Conservation (phyloP, 2,797 vertebrate species). For the Paramormyrops hopkinsi region DNA sequence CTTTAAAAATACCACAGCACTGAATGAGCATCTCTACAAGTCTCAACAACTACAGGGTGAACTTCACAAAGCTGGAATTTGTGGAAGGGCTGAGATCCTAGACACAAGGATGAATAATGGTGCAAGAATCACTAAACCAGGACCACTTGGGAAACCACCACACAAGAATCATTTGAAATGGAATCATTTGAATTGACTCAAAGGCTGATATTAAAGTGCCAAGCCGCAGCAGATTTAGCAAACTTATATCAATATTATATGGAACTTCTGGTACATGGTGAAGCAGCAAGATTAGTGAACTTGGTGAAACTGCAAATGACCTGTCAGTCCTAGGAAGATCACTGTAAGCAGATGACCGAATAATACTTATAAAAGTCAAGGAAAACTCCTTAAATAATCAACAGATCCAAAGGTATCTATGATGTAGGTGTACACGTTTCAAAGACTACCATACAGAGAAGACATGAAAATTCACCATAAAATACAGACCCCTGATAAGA, state of each 20-base stretch:
- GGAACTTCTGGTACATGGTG: conserved; percentile 2
- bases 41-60: background rate
- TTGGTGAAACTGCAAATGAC: background rate
- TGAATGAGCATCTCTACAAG: background rate
- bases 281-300: background rate
- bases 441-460: conserved; percentile 10
- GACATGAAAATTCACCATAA: background rate
- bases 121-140: background rate
- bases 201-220: background rate
- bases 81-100: background rate
- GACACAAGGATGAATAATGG: background rate
- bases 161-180: background rate
- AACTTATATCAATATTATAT: background rate
- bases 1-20: background rate
- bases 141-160: background rate
- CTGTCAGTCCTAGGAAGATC: background rate
- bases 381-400: background rate
- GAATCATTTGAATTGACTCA: background rate
- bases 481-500: background rate
- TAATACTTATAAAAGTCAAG: background rate
- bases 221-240: background rate
- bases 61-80: background rate
- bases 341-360: background rate
- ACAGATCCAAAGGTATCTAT: background rate
- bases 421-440: background rate